Conservation (phyloP, 1,140 invertebrate species). For the Melitaea cinxia region DNA sequence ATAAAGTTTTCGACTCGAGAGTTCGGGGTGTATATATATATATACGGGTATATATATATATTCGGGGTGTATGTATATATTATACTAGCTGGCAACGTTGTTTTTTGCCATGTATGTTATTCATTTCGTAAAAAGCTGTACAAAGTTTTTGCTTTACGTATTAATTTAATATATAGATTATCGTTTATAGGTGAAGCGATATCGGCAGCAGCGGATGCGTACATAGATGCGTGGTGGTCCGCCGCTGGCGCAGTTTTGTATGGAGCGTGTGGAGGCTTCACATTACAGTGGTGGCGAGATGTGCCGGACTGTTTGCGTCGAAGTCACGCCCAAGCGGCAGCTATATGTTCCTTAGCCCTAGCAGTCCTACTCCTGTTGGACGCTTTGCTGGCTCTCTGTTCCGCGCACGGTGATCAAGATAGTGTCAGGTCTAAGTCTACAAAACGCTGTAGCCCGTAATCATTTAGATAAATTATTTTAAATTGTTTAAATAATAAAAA, state of each 20-base stretch:
- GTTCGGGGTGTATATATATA: too few relatives aligned
- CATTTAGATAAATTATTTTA: not conserved
- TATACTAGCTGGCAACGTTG: too few relatives aligned
- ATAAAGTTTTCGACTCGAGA: too few relatives aligned
- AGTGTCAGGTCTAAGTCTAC: slow-evolving; percentile 47
- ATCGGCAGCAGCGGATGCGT: slow-evolving; percentile 64
- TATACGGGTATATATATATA: too few relatives aligned
- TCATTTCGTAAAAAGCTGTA: too few relatives aligned
- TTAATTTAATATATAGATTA: slow-evolving; percentile 1
- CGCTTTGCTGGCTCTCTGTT: slow-evolving; percentile 55
- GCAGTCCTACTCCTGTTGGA: slow-evolving; percentile 58
- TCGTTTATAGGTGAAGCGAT: slow-evolving; percentile 58
- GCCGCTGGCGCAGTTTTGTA: slow-evolving; percentile 53
- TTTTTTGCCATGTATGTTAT: too few relatives aligned
- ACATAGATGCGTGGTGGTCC: slow-evolving; percentile 71
- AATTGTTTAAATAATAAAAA: not conserved
- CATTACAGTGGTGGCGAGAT: slow-evolving; percentile 53
- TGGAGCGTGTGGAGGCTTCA: slow-evolving; percentile 54
- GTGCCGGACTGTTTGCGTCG: slow-evolving; percentile 46
- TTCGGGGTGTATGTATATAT: too few relatives aligned
- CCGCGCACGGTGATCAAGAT: slow-evolving; percentile 53
- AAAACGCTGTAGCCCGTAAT: slow-evolving; percentile 31
- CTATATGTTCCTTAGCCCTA: slow-evolving; percentile 54
- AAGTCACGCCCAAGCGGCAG: slow-evolving; percentile 49
- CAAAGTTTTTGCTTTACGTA: too few relatives aligned